Evolutionary conservation across 2,797 vertebrate species (phyloP), one percentile per base, ranked within the genome.

Genomic region (Ibycter americanus): DNA sequence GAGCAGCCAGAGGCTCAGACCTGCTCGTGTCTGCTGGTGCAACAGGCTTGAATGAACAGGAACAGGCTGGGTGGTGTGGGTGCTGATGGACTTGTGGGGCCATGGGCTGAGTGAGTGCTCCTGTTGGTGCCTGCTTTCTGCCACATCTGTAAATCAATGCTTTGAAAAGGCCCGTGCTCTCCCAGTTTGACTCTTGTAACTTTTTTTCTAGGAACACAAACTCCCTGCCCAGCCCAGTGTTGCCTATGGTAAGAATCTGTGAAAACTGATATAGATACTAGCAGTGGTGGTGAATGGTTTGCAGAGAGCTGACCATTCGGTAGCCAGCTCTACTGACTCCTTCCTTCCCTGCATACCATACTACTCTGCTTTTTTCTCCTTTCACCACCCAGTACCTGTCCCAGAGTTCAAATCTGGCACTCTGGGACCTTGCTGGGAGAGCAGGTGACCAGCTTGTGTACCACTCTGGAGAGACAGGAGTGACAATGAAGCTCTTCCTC

Each of bases 141-240:
- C 42, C 21, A 32, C 0, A 0, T 42, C 58, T 83, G 40, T n/a
- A 68, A 15, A 70, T 38, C 34, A 47, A 0, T 26, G 32, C 65
- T 72, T 51, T 89, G 42, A 38, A 81, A 65, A 80, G 5, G 29
- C 20, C 22, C 4, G 0, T 55, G 70, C 62, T 44, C 25, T 36
- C 44, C 19, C 61, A 22, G 18, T 82, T 65, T 96, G 54, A 85
- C n/a, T 78, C 46, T 76, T 89, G n/a, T 77, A 38, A 77, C 40
- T 92, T 65, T 91, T 91, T 52, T 96, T 79, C 47, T 71, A 98
- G 97, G 93, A 83, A 15, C n/a, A 6, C 65, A n/a, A 42, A 58
- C 62, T 72, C 16, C 20, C 61, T 0, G 1, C 32, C 67, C n/a
- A 74, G 11, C 59, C 46, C 44, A 47, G 11, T 4, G 36, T 46